Conservation (phyloP, 2,888 invertebrate genomes). For the Xestoiulus laeticollis region DNA sequence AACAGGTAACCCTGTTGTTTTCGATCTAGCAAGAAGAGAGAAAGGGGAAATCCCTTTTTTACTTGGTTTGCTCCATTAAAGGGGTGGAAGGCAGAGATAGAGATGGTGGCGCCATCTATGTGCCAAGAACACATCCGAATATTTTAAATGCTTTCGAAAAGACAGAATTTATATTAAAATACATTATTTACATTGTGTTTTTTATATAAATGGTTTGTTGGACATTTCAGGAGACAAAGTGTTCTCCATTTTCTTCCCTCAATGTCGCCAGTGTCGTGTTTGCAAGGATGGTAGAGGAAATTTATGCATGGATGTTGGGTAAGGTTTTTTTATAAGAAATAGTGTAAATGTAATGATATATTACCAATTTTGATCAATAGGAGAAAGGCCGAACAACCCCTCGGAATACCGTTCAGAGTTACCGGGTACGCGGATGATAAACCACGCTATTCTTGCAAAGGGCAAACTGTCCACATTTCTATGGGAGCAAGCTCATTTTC, state of each 20-base stretch:
- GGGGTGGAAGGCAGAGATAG: no score
- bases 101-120: no score
- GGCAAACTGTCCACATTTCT: not conserved
- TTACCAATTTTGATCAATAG: not conserved
- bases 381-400: not conserved
- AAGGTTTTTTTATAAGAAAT: no score
- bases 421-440: not conserved
- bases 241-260: not conserved
- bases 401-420: not conserved
- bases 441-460: conserved; percentile 42
- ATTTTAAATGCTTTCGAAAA: no score
- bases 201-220: not conserved
- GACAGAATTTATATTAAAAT: no score
- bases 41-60: no score
- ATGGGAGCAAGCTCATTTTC: conserved; percentile 34
- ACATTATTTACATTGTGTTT: no score
- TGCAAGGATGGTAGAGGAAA: conserved; percentile 44
- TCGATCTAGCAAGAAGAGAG: no score
- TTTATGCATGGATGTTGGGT: conserved; percentile 46
- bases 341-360: no score
- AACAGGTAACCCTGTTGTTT: no score
- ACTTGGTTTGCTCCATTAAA: no score
- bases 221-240: conserved; percentile 47
- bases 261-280: conserved; percentile 20
- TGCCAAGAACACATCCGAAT: no score